Evolutionary conservation across 2,888 invertebrate species (phyloP).

Genomic region (Sipha maydis): DNA sequence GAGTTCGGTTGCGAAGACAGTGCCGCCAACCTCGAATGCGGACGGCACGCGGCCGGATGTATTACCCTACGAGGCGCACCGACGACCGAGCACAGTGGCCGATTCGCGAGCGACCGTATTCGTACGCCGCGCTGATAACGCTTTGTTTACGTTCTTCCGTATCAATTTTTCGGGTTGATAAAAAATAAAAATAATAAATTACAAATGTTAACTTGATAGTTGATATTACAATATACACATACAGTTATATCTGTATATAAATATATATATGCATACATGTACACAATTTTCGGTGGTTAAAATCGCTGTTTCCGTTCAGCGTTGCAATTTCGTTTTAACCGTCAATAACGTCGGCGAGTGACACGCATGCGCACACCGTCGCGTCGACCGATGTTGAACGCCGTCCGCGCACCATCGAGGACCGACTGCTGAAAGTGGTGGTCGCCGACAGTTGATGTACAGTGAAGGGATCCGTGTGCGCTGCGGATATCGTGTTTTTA

Average conservation of each 20-base stretch:
- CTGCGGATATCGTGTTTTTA: not conserved
- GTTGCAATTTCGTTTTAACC: not conserved
- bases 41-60: no score
- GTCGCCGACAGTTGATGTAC: not conserved
- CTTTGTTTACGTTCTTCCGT: conserved; percentile 59
- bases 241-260: not conserved
- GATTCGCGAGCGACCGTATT: not conserved
- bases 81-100: not conserved
- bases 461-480: not conserved
- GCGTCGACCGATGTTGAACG: not conserved
- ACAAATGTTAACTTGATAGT: conserved; percentile 32
- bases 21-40: conserved; percentile 5
- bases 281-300: not conserved
- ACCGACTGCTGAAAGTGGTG: not conserved
- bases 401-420: not conserved
- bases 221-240: not conserved
- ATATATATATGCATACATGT: not conserved
- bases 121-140: conserved; percentile 46
- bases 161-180: conserved; percentile 49
- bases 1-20: not conserved
- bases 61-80: not conserved
- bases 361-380: not conserved
- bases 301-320: not conserved
- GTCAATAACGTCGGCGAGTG: not conserved
- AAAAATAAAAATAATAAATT: conserved; percentile 43